Base-by-base conservation (phyloP, 2,797 vertebrate genomes). In the Acrossocheilus wenchowensis region DNA sequence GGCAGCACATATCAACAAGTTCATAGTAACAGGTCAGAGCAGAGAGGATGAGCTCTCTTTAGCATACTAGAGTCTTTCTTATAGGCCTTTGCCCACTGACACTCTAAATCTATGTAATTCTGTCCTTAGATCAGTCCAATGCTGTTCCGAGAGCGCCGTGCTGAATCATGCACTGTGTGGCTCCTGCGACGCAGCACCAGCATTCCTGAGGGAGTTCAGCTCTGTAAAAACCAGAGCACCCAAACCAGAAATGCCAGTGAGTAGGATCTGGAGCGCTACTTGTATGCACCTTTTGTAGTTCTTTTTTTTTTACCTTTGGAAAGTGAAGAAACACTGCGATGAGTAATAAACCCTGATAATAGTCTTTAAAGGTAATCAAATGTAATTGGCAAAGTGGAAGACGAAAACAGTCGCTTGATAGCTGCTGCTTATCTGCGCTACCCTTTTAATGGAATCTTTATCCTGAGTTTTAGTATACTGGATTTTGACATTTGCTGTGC, bases 91-190 rank as follows among this genome's bases (percentile, higher is more conserved):
- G 12, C 17, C n/a, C 39, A 10, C 15, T 52, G 43, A 21, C n/a
- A 62, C 26, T 62, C 4, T 45, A 62, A 72, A 30, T 41, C 21
- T 41, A 19, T 78, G 34, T 52, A 50, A 2, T 57, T 73, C 6
- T 71, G 72, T 68, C 43, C 57, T 78, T 74, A 95, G 94, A 92
- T 94, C 36, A 93, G 93, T 90, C 93, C 94, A 52, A 85, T 94
- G 87, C 92, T 94, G 6, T 90, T 93, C 21, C 81, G 90, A 3
- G 93, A 95, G 88, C 90, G 72, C 4, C 86, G 88, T 84, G 92
- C 88, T 14, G 94, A 95, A 90, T 89, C 92, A n/a, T 93, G 91
- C 45, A 89, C 93, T 0, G 90, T 94, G 23, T 95, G 94, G 93
- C 87, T 94, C 81, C 91, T 94, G 77, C 93, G 93, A 89, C 93